These are phyloP conservation scores for Heliconius himera DNA, from an alignment of 1,140 invertebrate species.

Conservation along the genomic window DNA sequence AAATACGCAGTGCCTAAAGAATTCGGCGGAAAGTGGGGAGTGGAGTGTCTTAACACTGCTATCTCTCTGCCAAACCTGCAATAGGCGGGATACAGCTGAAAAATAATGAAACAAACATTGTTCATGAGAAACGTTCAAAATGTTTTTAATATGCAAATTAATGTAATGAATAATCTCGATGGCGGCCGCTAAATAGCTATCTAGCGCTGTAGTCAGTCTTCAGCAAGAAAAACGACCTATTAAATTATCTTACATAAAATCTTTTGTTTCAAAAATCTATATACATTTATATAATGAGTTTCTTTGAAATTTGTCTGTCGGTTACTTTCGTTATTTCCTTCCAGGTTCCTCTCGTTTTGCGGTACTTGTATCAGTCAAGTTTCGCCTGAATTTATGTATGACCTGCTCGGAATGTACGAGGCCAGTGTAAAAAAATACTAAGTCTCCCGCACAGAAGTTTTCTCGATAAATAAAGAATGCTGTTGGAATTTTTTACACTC, in stretches of 20 bases:
- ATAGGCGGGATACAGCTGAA: no score
- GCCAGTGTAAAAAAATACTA: slow-evolving; percentile 29
- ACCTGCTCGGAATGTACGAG: slow-evolving; percentile 33
- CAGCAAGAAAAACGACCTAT: not conserved
- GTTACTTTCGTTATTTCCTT: slow-evolving; percentile 18
- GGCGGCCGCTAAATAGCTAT: slow-evolving; percentile 5
- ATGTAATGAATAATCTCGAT: not conserved
- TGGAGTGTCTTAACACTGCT: no score
- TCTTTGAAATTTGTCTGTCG: slow-evolving; percentile 7
- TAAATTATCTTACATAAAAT: slow-evolving; percentile 9
- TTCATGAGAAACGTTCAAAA: not conserved
- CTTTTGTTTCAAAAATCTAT: slow-evolving; percentile 8
- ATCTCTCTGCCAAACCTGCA: no score
- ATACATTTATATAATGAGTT: slow-evolving; percentile 23
- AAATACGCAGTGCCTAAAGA: no score
- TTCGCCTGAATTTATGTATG: slow-evolving; percentile 47
- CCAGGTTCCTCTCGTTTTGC: slow-evolving; percentile 11
- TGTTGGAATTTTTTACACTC: slow-evolving; percentile 24
- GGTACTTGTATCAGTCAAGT: slow-evolving; percentile 26
- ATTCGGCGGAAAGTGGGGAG: no score
- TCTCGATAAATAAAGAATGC: slow-evolving; percentile 33
- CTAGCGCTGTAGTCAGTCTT: not conserved
- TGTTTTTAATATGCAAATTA: slow-evolving; percentile 4
- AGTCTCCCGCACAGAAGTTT: slow-evolving; percentile 31
- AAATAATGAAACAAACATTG: not conserved